phyloP scores from a whole-genome alignment of 2,888 invertebrate genomes.

The Therioaphis trifolii region DNA sequence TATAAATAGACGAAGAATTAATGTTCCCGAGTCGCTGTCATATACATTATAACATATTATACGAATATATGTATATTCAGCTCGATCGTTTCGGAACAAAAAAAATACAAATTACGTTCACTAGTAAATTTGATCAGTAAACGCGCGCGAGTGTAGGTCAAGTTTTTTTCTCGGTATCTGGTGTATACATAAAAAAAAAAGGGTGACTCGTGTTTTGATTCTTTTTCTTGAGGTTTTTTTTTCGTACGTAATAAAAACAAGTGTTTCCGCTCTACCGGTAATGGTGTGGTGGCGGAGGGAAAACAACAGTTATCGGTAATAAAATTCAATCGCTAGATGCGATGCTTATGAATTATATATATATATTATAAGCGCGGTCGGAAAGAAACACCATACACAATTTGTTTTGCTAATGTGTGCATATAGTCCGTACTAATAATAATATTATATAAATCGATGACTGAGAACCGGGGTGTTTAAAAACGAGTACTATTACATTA shows the following conservation, averaged over 20 bases:
- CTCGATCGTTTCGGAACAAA: neutral
- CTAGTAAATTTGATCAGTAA: neutral
- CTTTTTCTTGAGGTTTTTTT: constrained; percentile 13
- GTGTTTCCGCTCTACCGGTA: constrained; percentile 30
- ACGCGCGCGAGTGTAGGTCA: constrained; percentile 18
- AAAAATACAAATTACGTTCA: neutral
- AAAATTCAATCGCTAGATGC: constrained; percentile 28
- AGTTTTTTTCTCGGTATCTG: constrained; percentile 12
- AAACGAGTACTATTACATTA: neutral
- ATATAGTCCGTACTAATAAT: neutral
- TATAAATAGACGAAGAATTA: constrained; percentile 55
- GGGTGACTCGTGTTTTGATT: constrained; percentile 44
- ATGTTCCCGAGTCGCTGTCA: constrained; percentile 1
- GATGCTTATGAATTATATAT: constrained; percentile 49
- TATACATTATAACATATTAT: neutral
- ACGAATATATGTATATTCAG: constrained; percentile 17
- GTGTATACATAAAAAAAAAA: neutral
- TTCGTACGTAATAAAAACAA: constrained; percentile 28
- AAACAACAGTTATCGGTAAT: constrained; percentile 48
- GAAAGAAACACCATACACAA: constrained; percentile 14
- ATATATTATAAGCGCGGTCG: neutral
- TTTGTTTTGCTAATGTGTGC: constrained; percentile 40
- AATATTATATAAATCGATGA: constrained; percentile 1
- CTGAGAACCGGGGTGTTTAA: neutral
- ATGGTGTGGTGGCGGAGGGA: neutral